These are phyloP conservation scores for Notoglanidium macrostoma DNA, from an alignment of 2,797 vertebrate genomes.

Conservation along the genomic window DNA sequence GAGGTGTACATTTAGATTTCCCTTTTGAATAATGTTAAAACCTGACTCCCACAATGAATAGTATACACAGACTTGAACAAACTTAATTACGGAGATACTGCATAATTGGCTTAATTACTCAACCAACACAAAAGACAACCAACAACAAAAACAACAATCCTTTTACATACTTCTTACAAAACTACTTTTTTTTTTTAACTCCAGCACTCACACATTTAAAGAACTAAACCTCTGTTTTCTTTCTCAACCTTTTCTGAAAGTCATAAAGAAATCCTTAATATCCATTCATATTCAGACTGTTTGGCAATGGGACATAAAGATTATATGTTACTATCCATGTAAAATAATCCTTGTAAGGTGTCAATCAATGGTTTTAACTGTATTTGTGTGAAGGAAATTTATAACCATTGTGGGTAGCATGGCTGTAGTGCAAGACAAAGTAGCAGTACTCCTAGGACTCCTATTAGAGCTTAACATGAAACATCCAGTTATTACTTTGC, in stretches of 20 bases:
- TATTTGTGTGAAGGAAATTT: conserved; percentile 17
- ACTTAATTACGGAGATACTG: conserved; percentile 18
- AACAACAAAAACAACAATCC: neutral
- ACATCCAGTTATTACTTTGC: conserved; percentile 53
- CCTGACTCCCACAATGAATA: conserved; percentile 68
- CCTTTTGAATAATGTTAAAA: conserved; percentile 53
- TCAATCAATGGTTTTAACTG: neutral
- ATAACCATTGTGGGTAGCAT: conserved; percentile 17
- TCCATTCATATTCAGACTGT: conserved; percentile 20
- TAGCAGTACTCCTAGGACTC: conserved; percentile 24
- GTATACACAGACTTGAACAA: conserved; percentile 57
- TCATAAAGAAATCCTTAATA: neutral
- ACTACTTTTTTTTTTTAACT: neutral
- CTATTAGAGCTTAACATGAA: conserved; percentile 43
- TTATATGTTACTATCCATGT: neutral
- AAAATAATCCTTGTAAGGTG: conserved; percentile 13
- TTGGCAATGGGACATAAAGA: conserved; percentile 38
- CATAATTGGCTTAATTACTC: conserved; percentile 33
- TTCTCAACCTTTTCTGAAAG: conserved; percentile 4
- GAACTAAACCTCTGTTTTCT: neutral
- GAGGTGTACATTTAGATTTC: conserved; percentile 51
- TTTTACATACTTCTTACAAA: conserved; percentile 1
- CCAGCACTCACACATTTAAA: conserved; percentile 22
- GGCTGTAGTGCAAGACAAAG: conserved; percentile 29
- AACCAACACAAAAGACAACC: conserved; percentile 18